These are phyloP conservation scores for Drosophila aldrichi DNA, from an alignment of 2,888 invertebrate species.

Conservation along the genomic window DNA sequence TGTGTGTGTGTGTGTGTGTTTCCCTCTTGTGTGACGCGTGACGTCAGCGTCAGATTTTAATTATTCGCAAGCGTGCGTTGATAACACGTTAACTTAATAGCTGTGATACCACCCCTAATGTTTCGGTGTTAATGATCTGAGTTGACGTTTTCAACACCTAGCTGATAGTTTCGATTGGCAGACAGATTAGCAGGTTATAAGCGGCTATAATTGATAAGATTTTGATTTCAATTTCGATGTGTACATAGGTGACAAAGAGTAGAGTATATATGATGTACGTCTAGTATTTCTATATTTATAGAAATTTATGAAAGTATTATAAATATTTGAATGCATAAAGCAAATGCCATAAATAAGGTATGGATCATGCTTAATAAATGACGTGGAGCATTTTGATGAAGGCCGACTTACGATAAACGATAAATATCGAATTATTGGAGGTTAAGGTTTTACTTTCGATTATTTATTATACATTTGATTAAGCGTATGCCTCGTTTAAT, in stretches of 20 bases:
- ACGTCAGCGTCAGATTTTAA: slow-evolving; percentile 53
- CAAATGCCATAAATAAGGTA: background rate
- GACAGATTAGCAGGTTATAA: slow-evolving; percentile 16
- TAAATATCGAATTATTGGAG: background rate
- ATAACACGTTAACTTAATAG: slow-evolving; percentile 27
- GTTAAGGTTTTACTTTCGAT: background rate
- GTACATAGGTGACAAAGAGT: background rate
- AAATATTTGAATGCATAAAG: background rate
- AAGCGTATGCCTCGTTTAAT: background rate
- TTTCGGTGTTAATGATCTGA: slow-evolving; percentile 5
- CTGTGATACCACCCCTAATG: slow-evolving; percentile 6
- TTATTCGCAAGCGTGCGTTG: slow-evolving; percentile 29
- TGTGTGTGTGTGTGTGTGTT: slow-evolving; percentile 22
- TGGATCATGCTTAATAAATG: background rate
- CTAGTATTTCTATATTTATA: background rate
- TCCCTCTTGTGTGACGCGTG: slow-evolving; percentile 33
- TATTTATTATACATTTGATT: background rate
- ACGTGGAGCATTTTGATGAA: background rate
- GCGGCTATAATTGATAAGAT: slow-evolving; percentile 9
- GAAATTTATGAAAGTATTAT: background rate
- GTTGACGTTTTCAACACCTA: slow-evolving; percentile 22
- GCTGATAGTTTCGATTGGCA: slow-evolving; percentile 12
- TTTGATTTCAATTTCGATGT: background rate
- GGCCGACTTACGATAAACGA: background rate
- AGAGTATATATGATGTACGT: background rate